These are phyloP conservation scores for Tanytarsus gracilentus DNA, from an alignment of 2,888 invertebrate genomes.

Conservation along the genomic window DNA sequence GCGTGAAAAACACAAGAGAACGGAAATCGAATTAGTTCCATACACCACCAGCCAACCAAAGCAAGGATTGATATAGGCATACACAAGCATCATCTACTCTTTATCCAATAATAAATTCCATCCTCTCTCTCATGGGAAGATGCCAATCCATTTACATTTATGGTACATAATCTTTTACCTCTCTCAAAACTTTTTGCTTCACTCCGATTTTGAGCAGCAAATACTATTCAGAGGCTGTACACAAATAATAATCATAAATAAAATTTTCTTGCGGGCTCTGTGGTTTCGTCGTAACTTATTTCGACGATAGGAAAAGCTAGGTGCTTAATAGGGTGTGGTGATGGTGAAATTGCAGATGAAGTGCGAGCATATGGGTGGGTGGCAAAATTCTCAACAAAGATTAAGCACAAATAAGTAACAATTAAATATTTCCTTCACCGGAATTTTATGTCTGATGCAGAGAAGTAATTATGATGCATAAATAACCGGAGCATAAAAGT, in stretches of 20 bases:
- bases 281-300: conserved; percentile 13
- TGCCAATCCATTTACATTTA: not conserved
- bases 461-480: conserved; percentile 28
- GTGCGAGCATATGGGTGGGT: too few relatives aligned
- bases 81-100: conserved; percentile 1
- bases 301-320: too few relatives aligned
- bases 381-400: conserved; percentile 24
- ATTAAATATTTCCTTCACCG: conserved; percentile 22
- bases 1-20: not conserved
- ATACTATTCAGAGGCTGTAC: not conserved
- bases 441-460: conserved; percentile 2
- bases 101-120: conserved; percentile 24
- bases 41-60: not conserved
- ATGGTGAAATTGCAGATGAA: not conserved
- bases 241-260: conserved; percentile 28
- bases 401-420: conserved; percentile 28
- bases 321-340: conserved; percentile 10
- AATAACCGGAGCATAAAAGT: conserved; percentile 12
- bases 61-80: not conserved
- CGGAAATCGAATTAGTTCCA: conserved; percentile 9
- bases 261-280: conserved; percentile 26
- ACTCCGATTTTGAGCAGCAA: too few relatives aligned
- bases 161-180: too few relatives aligned
- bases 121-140: not conserved
- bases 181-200: too few relatives aligned